Evolutionary conservation across 2,113 vertebrate species (phyloP), one percentile per base, ranked within the genome.

Genomic region (Xiphias gladius): DNA sequence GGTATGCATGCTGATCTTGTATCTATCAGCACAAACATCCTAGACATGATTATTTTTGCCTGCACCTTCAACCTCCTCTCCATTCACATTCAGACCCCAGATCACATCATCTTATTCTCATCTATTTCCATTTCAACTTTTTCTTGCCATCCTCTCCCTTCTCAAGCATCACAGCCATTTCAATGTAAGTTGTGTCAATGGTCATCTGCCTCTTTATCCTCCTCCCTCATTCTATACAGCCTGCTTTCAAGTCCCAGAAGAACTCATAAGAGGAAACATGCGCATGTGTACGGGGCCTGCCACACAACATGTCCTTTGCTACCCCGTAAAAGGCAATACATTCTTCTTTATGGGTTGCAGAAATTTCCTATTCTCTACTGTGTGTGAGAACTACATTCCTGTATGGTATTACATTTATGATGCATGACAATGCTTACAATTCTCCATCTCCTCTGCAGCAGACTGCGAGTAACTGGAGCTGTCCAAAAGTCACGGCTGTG

Each of bases 371-470:
- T 86, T 92, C 86, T 70, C 79, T 76, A 9, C 79, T 28, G 68
- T 26, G 78, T 82, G 68, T 59, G 32, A 62, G 72, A 67, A 85
- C 86, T 81, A 73, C 76, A 83, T 84, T 89, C 85, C 84, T 86
- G 82, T 87, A 86, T 77, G 87, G 86, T 79, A 83, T 89, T 90
- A 77, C 90, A 91, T 91, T 93, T 87, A 91, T 90, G 91, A 91
- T 86, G 91, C 89, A 91, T 92, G 88, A 90, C 90, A 90, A 71
- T 74, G 32, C 87, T 88, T 65, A 76, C 86, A 80, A 67, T 90
- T 86, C 90, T 89, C 87, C 88, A 87, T 90, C 50, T 89, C 70
- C 75, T 89, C 73, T 69, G 86, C 83, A 83, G 82, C 82, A 65
- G 70, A 62, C 69, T 73, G 58, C 30, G 32, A 82, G 88, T 86